Evolutionary conservation across 2,797 vertebrate genomes (phyloP).

Genomic region (Gymnoscopelus braueri): DNA sequence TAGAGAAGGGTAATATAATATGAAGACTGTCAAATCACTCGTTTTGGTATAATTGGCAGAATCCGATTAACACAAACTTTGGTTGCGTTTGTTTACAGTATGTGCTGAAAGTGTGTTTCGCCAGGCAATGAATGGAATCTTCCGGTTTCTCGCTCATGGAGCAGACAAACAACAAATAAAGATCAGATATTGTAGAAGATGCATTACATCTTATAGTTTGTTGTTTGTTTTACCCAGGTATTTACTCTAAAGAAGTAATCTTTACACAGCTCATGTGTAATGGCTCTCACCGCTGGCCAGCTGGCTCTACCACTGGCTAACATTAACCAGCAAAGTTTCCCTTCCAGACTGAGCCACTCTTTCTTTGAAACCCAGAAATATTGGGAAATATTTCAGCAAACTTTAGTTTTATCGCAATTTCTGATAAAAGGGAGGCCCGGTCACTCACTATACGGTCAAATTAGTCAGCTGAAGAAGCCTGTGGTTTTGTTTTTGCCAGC

Average conservation of each 20-base stretch:
- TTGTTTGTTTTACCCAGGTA: slow-evolving; percentile 1
- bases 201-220: no score
- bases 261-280: slow-evolving; percentile 14
- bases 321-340: slow-evolving; percentile 42
- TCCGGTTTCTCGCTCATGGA: no score
- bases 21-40: no score
- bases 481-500: slow-evolving; percentile 39
- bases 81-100: no score
- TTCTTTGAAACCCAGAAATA: slow-evolving; percentile 20
- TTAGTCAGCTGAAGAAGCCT: slow-evolving; percentile 41
- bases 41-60: no score
- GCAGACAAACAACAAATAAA: no score
- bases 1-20: no score
- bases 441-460: slow-evolving; percentile 5
- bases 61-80: no score
- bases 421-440: slow-evolving; percentile 20
- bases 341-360: slow-evolving; percentile 38
- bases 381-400: slow-evolving; percentile 30
- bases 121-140: no score
- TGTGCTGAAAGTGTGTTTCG: no score
- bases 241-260: slow-evolving; percentile 14
- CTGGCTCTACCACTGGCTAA: slow-evolving; percentile 39
- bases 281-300: slow-evolving; percentile 34
- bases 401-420: slow-evolving; percentile 27
- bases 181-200: no score